Base-by-base conservation (phyloP, 2,113 vertebrate species). In the Seriola quinqueradiata region DNA sequence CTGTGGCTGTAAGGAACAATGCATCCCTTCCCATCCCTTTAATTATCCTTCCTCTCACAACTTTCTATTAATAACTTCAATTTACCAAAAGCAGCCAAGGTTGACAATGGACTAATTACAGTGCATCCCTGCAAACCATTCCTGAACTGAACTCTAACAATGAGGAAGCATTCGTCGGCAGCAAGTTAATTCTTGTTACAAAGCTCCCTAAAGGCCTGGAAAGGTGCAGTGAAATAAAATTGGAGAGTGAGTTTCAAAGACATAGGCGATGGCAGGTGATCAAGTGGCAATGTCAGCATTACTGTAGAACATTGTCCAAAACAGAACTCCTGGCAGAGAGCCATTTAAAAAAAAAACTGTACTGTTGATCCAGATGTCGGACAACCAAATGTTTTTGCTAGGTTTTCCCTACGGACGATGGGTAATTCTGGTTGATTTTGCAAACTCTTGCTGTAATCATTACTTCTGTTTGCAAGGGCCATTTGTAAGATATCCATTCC, bases 161-260 rank as follows among this genome's bases (percentile, higher is more conserved):
- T 52, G 46, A 81, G 64, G 32, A 79, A 71, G 63, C 21, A 70
- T 85, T 85, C 77, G 52, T 78, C 46, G 68, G 66, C 73, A 81
- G 83, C 90, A 91, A 87, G 92, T 89, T 60, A 55, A 36, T 64
- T 89, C 88, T 78, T 89, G 88, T 76, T 79, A 32, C 16, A 61
- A 60, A 50, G 46, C 84, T 82, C 74, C 79, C 77, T 44, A 40
- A 80, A 87, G 75, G 81, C 59, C 59, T 58, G 58, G 44, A 72
- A 79, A 82, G 71, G 61, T 85, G 67, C 50, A 46, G 60, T 44
- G 50, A 61, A 77, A 40, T 66, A 34, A 70, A 82, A 71, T 58
- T 54, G 1, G n/a, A 50, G n/a, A 58, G 23, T 16, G 21, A 14
- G 6, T 59, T 87, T 89, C 67, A 83, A 85, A 88, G 81, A 68